Conservation (phyloP, 2,888 invertebrate species). For the Cartodere bifasciata region DNA sequence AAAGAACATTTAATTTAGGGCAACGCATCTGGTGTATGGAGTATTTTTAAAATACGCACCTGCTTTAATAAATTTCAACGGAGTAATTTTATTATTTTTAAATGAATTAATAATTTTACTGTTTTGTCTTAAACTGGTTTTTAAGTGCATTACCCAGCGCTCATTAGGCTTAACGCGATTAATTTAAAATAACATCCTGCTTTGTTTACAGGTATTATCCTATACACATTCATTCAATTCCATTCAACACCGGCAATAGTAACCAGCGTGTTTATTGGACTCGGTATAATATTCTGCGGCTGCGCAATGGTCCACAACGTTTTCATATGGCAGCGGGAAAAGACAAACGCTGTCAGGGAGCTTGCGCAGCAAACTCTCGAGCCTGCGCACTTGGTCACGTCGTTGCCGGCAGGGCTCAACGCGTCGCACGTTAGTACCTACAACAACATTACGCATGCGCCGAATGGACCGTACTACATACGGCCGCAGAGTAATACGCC, state of each 20-base stretch:
- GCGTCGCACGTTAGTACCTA: conserved; percentile 29
- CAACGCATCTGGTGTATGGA: too few species aligned
- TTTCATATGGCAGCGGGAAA: conserved; percentile 87
- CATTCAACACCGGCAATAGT: conserved; percentile 85
- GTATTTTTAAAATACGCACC: too few species aligned
- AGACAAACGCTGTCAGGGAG: conserved; percentile 69
- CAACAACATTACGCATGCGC: conserved; percentile 28
- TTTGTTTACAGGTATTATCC: conserved; percentile 63
- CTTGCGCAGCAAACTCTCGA: conserved; percentile 38
- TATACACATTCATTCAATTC: conserved; percentile 86
- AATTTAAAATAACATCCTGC: too few species aligned
- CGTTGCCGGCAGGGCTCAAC: conserved; percentile 22
- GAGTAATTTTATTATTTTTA: too few species aligned
- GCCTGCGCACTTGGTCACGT: conserved; percentile 24
- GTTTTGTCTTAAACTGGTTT: too few species aligned
- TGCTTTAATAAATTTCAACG: too few species aligned
- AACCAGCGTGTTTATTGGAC: conserved; percentile 79
- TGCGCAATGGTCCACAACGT: conserved; percentile 91
- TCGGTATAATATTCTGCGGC: conserved; percentile 84
- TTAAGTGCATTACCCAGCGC: too few species aligned
- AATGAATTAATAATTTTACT: too few species aligned
- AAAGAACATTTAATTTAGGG: too few species aligned
- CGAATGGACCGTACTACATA: conserved; percentile 44
- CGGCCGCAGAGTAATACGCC: conserved; percentile 50
- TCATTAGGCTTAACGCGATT: too few species aligned